Evolutionary conservation across 2,888 invertebrate genomes (phyloP).

Genomic region (Frankliniella fusca): DNA sequence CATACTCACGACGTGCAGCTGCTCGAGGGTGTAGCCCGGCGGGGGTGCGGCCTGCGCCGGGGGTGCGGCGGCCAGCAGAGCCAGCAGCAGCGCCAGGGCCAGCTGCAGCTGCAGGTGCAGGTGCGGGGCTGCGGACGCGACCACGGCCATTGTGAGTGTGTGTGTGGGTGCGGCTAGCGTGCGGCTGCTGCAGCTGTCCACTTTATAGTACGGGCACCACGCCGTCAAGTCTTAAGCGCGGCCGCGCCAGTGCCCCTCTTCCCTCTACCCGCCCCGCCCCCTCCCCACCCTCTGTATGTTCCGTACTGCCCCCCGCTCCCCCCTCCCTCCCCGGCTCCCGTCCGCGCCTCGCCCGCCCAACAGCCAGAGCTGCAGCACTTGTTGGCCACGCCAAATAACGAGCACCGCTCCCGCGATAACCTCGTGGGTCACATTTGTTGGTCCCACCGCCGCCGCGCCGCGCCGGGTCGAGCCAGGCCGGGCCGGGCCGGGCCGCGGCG

Average conservation of each 20-base stretch:
- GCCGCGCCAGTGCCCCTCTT: not conserved
- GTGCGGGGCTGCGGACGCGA: not conserved
- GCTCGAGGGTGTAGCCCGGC: not conserved
- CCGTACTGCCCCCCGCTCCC: not conserved
- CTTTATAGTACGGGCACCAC: not conserved
- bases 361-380: not conserved
- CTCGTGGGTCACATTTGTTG: too few relatives aligned
- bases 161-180: not conserved
- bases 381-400: too few relatives aligned
- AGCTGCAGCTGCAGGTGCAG: not conserved
- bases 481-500: too few relatives aligned
- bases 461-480: too few relatives aligned
- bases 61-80: not conserved
- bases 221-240: not conserved
- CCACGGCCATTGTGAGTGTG: too few relatives aligned
- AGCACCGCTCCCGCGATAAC: too few relatives aligned
- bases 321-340: not conserved
- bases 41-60: not conserved
- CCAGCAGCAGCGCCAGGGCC: not conserved
- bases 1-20: constrained; percentile 13
- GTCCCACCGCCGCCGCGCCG: too few relatives aligned
- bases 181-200: not conserved
- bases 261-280: not conserved
- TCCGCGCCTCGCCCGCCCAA: not conserved
- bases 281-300: too few relatives aligned